Base-by-base conservation (phyloP, 2,888 invertebrate species). In the Hedya salicella region DNA sequence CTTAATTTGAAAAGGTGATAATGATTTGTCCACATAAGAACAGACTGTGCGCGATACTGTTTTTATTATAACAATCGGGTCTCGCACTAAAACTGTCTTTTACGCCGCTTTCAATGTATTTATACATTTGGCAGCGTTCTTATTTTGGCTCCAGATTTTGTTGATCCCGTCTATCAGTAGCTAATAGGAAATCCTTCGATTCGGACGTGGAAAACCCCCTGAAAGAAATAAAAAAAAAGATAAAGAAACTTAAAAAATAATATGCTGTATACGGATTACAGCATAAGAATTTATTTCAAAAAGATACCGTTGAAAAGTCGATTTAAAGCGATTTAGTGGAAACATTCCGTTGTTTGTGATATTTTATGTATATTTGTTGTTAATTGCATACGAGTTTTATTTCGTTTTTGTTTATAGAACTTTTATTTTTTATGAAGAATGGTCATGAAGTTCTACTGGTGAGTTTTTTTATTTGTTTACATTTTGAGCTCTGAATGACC, bases 211-310 rank as follows among this genome's bases (percentile, higher is more conserved):
- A 48, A 39, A 54, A 71, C 13, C 71, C 19, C 21, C 8, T 1
- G 62, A 70, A 70, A 50, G 61, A 71, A 72, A 77, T 68, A 68
- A 71, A 68, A 32, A 14, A 11, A 67, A 57, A 57, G 48, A 16
- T 69, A 14, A 11, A 67, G 54, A 57, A 50, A 16, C 68, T 68
- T 17, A 69, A 72, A 75, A 73, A 59, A 74, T 86, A 87, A 76
- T 87, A 88, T 89, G 87, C 89, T 88, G 86, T 89, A 85, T 84
- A 79, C 72, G 70, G 73, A 66, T 79, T 85, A 86, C 88, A 85
- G 88, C 87, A 81, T 81, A 68, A 73, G 70, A 68, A 76, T 83
- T 56, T 81, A 82, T 72, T 85, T 77, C 64, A 82, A 75, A 75
- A 88, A 87, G 74, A 77, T 85, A 67, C 86, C 87, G 11, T 75